Evolutionary conservation across 2,113 vertebrate genomes (phyloP), one percentile per base, ranked within the genome.

Genomic region (Arizona elegans): DNA sequence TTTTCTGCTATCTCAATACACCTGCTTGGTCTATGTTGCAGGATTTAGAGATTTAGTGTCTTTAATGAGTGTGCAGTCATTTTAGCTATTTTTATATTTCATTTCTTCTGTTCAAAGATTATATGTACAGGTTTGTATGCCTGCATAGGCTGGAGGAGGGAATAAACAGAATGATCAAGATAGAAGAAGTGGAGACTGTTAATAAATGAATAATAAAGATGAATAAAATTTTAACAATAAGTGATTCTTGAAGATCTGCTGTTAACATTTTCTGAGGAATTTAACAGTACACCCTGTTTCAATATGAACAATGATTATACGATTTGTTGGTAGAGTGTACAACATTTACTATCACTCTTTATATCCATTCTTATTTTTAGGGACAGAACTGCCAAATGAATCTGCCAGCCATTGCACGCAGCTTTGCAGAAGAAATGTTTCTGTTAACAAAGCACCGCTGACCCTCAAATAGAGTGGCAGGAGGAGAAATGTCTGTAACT

Each of bases 161-260:
- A 24, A 52, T 87, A 52, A 87, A 52, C 26, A 52, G 19, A 47
- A 17, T 5, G 47, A 87, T 87, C 23, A 12, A 53, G 26, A 17
- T 0, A 54, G 86, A 87, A 29, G 52, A 87, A n/a, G 17, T 87
- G 15, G 13, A 17, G 52, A 54, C 26, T 87, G 86, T 87, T 87
- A 29, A 87, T n/a, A 43, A 53, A 87, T 54, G 8, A 47, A 54
- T 53, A 29, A 54, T n/a, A 53, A 54, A 53, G 2, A 54, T 87
- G 26, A 54, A 19, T 54, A 87, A n/a, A 54, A 87, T 19, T n/a
- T 55, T 88, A 56, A 10, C 95, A 94, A 87, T 89, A 58, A 0
- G 0, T 91, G 94, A 5, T n/a, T 93, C 93, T 93, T 95, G 89
- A 88, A 91, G 94, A 91, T 92, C 81, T 81, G 43, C 91, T 89